Conservation (phyloP, 35 echinoderm and acorn worm species). For the Diadema setosum region DNA sequence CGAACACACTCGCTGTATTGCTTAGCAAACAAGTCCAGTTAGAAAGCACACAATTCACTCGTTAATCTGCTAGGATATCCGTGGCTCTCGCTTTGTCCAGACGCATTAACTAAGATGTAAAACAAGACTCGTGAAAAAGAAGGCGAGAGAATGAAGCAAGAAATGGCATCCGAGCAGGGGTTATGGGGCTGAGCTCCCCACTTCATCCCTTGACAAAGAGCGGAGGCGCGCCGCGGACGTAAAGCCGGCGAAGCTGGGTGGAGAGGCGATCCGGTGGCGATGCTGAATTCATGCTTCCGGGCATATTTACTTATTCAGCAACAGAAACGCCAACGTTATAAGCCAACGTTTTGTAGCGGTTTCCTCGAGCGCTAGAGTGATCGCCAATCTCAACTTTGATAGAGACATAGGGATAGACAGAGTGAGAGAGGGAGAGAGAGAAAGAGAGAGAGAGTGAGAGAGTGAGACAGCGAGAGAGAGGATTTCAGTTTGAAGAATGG, state of each 20-base stretch:
- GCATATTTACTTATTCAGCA: conserved; percentile 24
- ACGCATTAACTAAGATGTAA: not conserved
- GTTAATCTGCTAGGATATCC: not conserved
- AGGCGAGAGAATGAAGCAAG: not conserved
- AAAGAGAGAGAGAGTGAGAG: not conserved
- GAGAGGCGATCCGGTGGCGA: not conserved
- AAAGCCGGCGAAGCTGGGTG: not conserved
- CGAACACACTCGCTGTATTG: not conserved
- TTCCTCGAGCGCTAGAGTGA: conserved; percentile 18
- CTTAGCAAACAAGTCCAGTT: not conserved
- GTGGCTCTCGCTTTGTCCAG: not conserved
- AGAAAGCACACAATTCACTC: conserved; percentile 17
- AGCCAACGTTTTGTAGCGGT: conserved; percentile 8
- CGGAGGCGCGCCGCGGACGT: not conserved
- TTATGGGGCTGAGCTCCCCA: not conserved
- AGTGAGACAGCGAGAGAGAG: not conserved
- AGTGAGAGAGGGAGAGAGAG: not conserved
- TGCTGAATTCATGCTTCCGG: not conserved
- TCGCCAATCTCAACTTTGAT: not conserved
- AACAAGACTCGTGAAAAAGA: not conserved
- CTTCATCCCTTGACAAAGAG: not conserved
- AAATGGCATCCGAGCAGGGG: not conserved
- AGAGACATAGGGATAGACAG: not conserved
- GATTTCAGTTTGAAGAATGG: too few species aligned
- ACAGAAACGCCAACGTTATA: not conserved